Evolutionary conservation across 1,140 invertebrate species (phyloP), one percentile per base, ranked within the genome.

Genomic region (Danaus plexippus): DNA sequence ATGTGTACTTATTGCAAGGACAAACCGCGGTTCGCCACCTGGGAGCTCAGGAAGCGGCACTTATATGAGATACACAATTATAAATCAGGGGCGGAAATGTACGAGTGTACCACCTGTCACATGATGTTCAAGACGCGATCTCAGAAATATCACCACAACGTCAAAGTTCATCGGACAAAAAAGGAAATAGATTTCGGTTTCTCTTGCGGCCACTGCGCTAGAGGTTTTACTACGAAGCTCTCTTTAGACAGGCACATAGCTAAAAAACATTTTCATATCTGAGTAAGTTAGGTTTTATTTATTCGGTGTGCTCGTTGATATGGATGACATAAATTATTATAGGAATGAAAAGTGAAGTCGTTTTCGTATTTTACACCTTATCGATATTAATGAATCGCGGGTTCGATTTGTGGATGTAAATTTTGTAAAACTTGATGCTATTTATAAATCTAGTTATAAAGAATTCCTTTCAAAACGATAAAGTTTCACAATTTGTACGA

Each of bases 101-200:
- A 87, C 51, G 83, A 87, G 46, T 88, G 87, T 48, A 80, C 79
- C 0, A 80, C 80, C 10, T 91, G 90, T 51, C 85, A 86, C 32
- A 88, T 88, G 74, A 85, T 80, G 47, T 91, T 90, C 52, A 84
- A 83, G 53, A 80, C 81, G 10, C 63, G 84, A 4, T 87, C 84
- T 43, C 79, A 84, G 43, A 84, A 83, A 47, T 85, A 87, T 44
- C 81, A 84, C 40, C 81, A 87, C 40, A 84, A 83, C 44, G 77
- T 82, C 0, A 87, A 82, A 66, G 73, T 77, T 0, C 82, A 87
- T 64, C 61, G 80, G 7, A 77, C 71, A 1, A 84, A 82, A 62
- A 84, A 82, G 59, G 83, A 86, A 43, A 60, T 71, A 0, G 80
- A 84, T 10, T 80, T 77, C 32, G 75, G 69, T 10, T 81, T 69